phyloP scores from a whole-genome alignment of 2,113 vertebrate species.

The Crotophaga sulcirostris region DNA sequence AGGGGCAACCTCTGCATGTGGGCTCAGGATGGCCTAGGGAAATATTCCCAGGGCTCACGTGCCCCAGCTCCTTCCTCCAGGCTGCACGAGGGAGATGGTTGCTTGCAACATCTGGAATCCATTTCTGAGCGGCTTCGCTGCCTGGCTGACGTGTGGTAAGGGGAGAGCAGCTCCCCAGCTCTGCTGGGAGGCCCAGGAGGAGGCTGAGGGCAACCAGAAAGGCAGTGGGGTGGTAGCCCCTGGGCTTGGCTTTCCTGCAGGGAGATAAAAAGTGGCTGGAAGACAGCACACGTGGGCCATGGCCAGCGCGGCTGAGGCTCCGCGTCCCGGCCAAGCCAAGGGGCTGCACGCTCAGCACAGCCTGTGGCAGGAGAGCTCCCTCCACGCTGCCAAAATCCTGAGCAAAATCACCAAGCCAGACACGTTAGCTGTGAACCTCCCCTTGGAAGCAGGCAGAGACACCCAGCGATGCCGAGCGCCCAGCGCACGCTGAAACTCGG shows the following conservation, averaged over 20 bases:
- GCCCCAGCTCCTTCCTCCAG: not conserved
- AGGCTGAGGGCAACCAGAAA: not conserved
- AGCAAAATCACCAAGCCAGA: not conserved
- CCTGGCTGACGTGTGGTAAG: not conserved
- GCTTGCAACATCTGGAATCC: not conserved
- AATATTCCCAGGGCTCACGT: accelerated
- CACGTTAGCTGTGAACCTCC: accelerated
- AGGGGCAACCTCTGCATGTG: not conserved
- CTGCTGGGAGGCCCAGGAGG: not conserved
- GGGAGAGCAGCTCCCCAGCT: not conserved
- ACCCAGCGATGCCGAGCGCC: not conserved
- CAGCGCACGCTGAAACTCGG: not conserved
- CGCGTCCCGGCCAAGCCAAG: accelerated
- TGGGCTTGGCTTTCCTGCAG: not conserved
- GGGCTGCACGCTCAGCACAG: not conserved
- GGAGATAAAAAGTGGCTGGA: not conserved
- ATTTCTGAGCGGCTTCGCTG: not conserved
- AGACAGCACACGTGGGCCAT: not conserved
- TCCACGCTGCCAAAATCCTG: not conserved
- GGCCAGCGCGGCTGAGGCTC: not conserved
- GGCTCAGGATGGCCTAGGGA: accelerated
- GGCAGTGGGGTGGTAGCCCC: not conserved
- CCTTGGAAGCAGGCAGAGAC: not conserved
- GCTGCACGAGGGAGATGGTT: not conserved
- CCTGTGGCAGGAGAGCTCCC: accelerated